Evolutionary conservation across 2,113 vertebrate genomes (phyloP), one percentile per base, ranked within the genome.

Genomic region (Phyllostomus discolor): DNA sequence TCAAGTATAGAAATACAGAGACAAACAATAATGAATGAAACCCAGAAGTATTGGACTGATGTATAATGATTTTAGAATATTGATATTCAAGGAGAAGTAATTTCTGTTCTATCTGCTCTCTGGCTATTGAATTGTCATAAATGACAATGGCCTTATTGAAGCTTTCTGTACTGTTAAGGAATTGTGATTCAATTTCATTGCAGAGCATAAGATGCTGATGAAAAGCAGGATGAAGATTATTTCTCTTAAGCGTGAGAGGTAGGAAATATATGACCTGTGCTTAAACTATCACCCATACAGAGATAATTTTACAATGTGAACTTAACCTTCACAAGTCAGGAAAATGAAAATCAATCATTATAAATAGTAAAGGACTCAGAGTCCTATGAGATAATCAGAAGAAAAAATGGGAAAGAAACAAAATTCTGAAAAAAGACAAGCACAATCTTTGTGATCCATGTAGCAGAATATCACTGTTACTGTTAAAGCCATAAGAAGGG

Each of bases 1-100:
- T 70, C 50, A 92, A 82, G 33, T 86, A 90, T 70, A 87, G 64
- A 81, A 83, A 46, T 24, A 67, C 26, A 81, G 79, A 73, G 16
- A 19, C 12, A 88, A 83, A 75, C 3, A 91, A 87, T 48, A 24
- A 73, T 82, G 33, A 62, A 90, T 10, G 76, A 6, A 88, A 70
- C 4, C 16, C 35, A 86, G 84, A 31, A 88, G 1, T 15, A 83
- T 0, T 87, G 26, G 20, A 83, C 75, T 33, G 38, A 97, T 82
- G 2, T 75, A 38, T 38, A 84, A 31, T 28, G 89, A 69, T 91
- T 95, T 96, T 70, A 66, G 7, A 87, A 94, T 33, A 15, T 28
- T 95, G 28, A 86, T 28, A 96, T 83, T 92, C 54, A 96, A 90
- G 46, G 17, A 93, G 35, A 57, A 91, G n/a, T 90, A 78, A 86